phyloP scores from a whole-genome alignment of 92 coral and sea anemone species.

The Isaurus tuberculatus region DNA sequence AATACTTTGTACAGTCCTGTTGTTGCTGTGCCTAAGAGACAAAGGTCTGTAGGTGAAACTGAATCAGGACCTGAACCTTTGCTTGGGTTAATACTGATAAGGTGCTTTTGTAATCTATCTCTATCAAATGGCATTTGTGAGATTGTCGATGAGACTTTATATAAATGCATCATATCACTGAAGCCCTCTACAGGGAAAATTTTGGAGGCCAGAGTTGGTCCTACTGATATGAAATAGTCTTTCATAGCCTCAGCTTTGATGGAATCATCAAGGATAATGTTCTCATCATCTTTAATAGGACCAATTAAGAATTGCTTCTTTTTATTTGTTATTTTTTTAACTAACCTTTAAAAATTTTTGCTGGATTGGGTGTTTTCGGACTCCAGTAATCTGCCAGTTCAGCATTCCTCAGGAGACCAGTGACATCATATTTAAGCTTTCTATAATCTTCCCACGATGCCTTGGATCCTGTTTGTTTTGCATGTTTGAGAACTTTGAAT shows the following conservation, averaged over 20 bases:
- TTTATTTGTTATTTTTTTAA: slow-evolving; percentile 54
- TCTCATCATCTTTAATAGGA: slow-evolving; percentile 55
- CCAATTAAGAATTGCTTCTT: slow-evolving; percentile 60
- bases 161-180: slow-evolving; percentile 3
- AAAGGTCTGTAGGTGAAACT: slow-evolving; percentile 52
- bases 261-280: slow-evolving; percentile 32
- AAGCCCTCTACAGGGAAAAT: slow-evolving; percentile 11
- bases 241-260: slow-evolving; percentile 53
- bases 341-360: slow-evolving; percentile 66
- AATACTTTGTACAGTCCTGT: neutral
- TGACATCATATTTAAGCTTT: slow-evolving; percentile 58
- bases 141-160: slow-evolving; percentile 49
- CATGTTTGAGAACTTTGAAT: slow-evolving; percentile 42
- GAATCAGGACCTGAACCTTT: slow-evolving; percentile 57
- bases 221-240: slow-evolving; percentile 60
- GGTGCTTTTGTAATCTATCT: slow-evolving; percentile 7
- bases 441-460: slow-evolving; percentile 54
- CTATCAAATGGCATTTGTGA: slow-evolving; percentile 50
- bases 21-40: slow-evolving; percentile 48
- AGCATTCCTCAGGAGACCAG: slow-evolving; percentile 51
- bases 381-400: slow-evolving; percentile 69
- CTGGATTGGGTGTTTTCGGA: slow-evolving; percentile 51
- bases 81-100: slow-evolving; percentile 45
- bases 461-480: slow-evolving; percentile 50
- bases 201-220: slow-evolving; percentile 46